Evolutionary conservation across 2,797 vertebrate species (phyloP), one percentile per base, ranked within the genome.

Genomic region (Urosaurus nigricauda): DNA sequence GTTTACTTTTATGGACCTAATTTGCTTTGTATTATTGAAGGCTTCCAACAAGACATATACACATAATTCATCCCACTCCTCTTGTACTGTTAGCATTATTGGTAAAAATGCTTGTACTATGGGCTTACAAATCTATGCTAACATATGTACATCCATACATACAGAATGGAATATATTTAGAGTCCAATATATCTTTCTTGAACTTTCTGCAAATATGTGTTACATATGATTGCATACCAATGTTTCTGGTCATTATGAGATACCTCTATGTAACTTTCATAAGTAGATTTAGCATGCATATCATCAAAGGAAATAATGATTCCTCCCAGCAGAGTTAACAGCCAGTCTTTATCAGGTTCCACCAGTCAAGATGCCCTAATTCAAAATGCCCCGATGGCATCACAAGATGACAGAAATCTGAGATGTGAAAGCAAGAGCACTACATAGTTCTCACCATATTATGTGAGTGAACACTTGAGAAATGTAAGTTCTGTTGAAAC

Each of bases 1-100:
- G 92, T 93, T 94, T 93, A 92, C 74, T n/a, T 87, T 26, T 47
- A 53, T 87, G 56, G 40, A 88, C 81, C 85, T 91, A 92, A 93
- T 93, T 92, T 79, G 88, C 79, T 86, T 83, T 26, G 71, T 85
- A 9, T 93, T 92, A 89, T 37, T 84, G 83, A 90, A 93, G 89
- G 21, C 71, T n/a, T 86, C 68, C 87, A 78, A 85, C 16, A 88
- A 88, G 60, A 60, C 58, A 60, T 5, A 19, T 17, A 87, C 0
- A 0, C 17, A 29, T 26, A 0, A 5, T 85, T 83, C 70, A 21
- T 53, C 47, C 7, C 40, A 71, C 90, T 3, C 19, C 37, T 14
- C 71, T 73, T 75, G 32, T 12, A 87, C 68, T 80, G 2, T 43
- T 68, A 87, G 47, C 43, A 90, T 78, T 2, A 86, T n/a, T 56